phyloP scores from a whole-genome alignment of 2,888 invertebrate genomes.

The Lysandra bellargus region DNA sequence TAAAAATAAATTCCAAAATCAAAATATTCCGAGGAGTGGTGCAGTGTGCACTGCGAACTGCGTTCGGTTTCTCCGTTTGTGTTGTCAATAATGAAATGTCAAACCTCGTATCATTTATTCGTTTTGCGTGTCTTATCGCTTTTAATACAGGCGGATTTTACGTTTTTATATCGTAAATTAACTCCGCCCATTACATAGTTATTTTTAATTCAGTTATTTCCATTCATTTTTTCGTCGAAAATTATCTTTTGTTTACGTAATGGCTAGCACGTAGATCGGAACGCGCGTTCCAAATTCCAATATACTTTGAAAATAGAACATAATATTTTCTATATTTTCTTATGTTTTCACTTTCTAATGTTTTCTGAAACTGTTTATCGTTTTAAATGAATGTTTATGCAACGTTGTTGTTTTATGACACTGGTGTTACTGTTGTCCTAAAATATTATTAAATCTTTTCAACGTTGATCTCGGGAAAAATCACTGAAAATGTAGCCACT shows the following conservation, averaged over 20 bases:
- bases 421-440: neutral
- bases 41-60: conserved; percentile 37
- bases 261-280: conserved; percentile 43
- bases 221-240: neutral
- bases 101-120: neutral
- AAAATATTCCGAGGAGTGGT: conserved; percentile 52
- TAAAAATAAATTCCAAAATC: conserved; percentile 35
- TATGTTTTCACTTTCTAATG: neutral
- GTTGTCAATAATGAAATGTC: conserved; percentile 34
- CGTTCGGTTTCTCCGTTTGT: conserved; percentile 42
- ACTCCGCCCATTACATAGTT: neutral
- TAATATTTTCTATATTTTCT: neutral
- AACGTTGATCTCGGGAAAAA: neutral
- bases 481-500: neutral
- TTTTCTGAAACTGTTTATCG: neutral
- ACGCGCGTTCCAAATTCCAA: conserved; percentile 49
- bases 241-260: conserved; percentile 32
- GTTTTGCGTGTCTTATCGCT: conserved; percentile 3
- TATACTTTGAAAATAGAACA: conserved; percentile 39
- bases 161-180: neutral
- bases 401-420: neutral
- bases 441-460: neutral
- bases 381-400: neutral
- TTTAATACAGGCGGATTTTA: neutral
- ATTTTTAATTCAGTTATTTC: neutral